A percentile compares a stretch with the other conserved stretches of the same genome.
Evolutionary conservation across 2,797 vertebrate genomes (phyloP).

Genomic region (Pelobates cultripes): DNA sequence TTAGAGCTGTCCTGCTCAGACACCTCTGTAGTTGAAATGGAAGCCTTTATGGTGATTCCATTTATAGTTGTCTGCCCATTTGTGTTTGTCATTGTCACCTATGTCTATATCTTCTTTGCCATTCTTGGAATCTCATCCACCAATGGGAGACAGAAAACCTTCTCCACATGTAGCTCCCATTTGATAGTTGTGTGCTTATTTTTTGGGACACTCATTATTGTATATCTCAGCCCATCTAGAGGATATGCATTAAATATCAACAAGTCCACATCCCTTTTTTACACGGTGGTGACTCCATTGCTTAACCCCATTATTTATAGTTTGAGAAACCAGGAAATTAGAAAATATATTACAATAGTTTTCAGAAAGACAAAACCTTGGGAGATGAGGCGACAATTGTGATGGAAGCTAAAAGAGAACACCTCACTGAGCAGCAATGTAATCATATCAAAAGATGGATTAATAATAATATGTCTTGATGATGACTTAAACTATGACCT

Average conservation of each 20-base stretch:
- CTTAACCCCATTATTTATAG: constrained; percentile 37
- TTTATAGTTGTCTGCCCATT: constrained; percentile 64
- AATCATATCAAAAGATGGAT: no score
- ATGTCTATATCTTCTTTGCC: constrained; percentile 12
- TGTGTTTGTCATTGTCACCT: constrained; percentile 67
- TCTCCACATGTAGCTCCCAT: constrained; percentile 69
- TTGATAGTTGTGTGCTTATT: constrained; percentile 65
- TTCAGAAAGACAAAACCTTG: no score
- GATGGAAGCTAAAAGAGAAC: no score
- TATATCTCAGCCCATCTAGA: constrained; percentile 65
- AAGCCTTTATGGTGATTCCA: constrained; percentile 65
- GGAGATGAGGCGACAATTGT: no score
- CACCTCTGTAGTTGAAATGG: constrained; percentile 60
- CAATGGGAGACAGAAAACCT: constrained; percentile 60
- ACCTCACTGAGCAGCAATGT: no score
- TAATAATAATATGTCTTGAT: no score
- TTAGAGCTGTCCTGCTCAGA: constrained; percentile 62
- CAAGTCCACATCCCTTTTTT: constrained; percentile 25
- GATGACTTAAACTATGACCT: no score
- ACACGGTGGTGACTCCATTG: constrained; percentile 20
- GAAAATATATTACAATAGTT: not conserved
- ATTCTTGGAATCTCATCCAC: constrained; percentile 40
- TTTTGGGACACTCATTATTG: constrained; percentile 67
- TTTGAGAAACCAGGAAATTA: constrained; percentile 23
- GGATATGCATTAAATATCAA: constrained; percentile 2